These are phyloP conservation scores for Xylota segnis DNA, from an alignment of 2,888 invertebrate species.

Conservation along the genomic window DNA sequence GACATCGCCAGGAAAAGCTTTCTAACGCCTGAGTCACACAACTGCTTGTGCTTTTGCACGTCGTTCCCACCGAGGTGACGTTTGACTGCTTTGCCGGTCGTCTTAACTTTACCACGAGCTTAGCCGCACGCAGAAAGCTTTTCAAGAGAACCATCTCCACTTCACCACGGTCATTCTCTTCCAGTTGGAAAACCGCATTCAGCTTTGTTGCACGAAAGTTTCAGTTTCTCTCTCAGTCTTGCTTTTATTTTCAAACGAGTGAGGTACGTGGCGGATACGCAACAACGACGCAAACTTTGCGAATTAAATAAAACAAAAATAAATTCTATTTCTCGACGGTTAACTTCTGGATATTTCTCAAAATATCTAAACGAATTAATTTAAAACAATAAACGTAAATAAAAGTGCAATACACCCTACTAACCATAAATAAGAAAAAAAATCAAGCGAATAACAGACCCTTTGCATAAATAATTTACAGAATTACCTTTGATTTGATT, in stretches of 20 bases:
- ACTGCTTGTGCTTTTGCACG: background rate
- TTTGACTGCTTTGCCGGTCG: background rate
- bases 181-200: background rate
- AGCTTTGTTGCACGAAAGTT: conserved; percentile 39
- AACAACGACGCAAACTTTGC: conserved; percentile 73
- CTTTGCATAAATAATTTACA: conserved; percentile 45
- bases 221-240: conserved; percentile 61
- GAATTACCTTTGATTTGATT: conserved; percentile 18
- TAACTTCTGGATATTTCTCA: conserved; percentile 36
- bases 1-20: background rate
- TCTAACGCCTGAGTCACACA: background rate
- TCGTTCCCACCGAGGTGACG: background rate
- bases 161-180: background rate
- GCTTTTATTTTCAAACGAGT: conserved; percentile 69
- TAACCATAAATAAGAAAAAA: conserved; percentile 2
- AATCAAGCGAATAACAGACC: conserved; percentile 62
- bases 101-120: background rate
- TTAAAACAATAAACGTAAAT: conserved; percentile 50
- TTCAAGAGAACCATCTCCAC: background rate
- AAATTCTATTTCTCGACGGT: conserved; percentile 44
- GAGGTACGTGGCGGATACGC: conserved; percentile 71
- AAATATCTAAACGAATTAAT: conserved; percentile 57
- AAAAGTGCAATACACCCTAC: background rate
- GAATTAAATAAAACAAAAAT: conserved; percentile 27
- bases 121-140: background rate